Conservation (phyloP, 1,140 invertebrate genomes). For the Nylanderia fulva region DNA sequence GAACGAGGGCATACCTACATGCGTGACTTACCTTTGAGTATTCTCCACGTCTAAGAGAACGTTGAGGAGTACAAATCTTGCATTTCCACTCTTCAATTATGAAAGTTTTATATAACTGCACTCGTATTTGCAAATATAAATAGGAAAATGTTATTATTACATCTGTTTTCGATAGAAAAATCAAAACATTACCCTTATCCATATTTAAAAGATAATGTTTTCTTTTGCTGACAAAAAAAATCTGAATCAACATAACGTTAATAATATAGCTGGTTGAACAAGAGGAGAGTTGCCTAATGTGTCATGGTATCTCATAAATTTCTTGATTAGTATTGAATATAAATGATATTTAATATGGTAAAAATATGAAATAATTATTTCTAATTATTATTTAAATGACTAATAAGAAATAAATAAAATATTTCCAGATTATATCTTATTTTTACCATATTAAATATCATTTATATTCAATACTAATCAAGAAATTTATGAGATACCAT, state of each 20-base stretch:
- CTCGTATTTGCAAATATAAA: background rate
- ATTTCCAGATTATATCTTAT: too few species aligned
- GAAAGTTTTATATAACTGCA: background rate
- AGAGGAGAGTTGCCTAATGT: too few species aligned
- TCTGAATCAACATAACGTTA: background rate
- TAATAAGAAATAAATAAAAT: too few species aligned
- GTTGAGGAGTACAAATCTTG: slow-evolving; percentile 5
- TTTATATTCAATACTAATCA: too few species aligned
- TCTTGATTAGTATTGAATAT: too few species aligned
- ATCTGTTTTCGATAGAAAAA: background rate
- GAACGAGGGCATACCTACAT: background rate
- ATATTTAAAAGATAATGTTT: background rate
- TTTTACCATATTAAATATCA: too few species aligned
- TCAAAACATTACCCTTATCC: background rate
- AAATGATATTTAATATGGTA: too few species aligned
- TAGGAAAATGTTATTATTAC: background rate
- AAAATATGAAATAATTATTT: too few species aligned
- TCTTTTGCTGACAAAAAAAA: background rate
- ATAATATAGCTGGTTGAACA: too few species aligned
- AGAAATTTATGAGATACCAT: too few species aligned
- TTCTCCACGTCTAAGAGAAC: slow-evolving; percentile 2
- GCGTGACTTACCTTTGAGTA: background rate
- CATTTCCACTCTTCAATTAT: slow-evolving; percentile 10
- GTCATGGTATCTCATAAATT: too few species aligned
- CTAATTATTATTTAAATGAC: too few species aligned